Percentiles rank a stretch among this genome's conserved stretches.
phyloP scores from a whole-genome alignment of 1,140 invertebrate species.

The Scaptodrosophila lebanonensis region DNA sequence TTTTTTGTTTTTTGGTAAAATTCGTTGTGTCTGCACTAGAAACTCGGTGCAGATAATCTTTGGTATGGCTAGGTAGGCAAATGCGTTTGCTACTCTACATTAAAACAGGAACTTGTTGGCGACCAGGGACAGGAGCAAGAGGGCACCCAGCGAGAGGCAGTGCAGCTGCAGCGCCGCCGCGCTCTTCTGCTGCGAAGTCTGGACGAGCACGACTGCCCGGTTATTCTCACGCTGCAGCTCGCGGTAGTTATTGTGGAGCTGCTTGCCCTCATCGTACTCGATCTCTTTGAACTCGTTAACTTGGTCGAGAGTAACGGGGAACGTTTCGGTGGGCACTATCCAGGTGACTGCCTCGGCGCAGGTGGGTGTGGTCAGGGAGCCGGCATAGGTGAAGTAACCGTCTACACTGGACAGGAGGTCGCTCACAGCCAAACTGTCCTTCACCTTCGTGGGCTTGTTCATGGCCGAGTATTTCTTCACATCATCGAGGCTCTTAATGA shows the following conservation, averaged over 20 bases:
- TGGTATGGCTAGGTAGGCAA: constrained; percentile 45
- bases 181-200: constrained; percentile 11
- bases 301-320: constrained; percentile 81
- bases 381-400: constrained; percentile 83
- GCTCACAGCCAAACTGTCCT: constrained; percentile 69
- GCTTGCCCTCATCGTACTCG: constrained; percentile 64
- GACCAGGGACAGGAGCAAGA: constrained; percentile 1
- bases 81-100: not conserved
- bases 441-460: constrained; percentile 78
- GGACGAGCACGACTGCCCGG: constrained; percentile 59
- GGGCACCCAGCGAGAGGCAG: constrained; percentile 2
- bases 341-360: constrained; percentile 86
- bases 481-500: constrained; percentile 52
- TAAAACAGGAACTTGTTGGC: constrained; percentile 39
- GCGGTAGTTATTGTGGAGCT: constrained; percentile 77
- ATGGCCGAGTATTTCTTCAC: constrained; percentile 75
- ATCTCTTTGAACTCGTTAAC: constrained; percentile 77
- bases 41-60: constrained; percentile 41
- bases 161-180: constrained; percentile 10
- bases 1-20: constrained; percentile 24
- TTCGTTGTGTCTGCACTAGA: constrained; percentile 33
- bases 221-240: constrained; percentile 76
- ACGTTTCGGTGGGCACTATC: constrained; percentile 82
- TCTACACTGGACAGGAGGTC: constrained; percentile 79
- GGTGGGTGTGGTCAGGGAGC: constrained; percentile 86